These are phyloP conservation scores for Halesus radiatus DNA, from an alignment of 1,140 invertebrate genomes.

Conservation along the genomic window DNA sequence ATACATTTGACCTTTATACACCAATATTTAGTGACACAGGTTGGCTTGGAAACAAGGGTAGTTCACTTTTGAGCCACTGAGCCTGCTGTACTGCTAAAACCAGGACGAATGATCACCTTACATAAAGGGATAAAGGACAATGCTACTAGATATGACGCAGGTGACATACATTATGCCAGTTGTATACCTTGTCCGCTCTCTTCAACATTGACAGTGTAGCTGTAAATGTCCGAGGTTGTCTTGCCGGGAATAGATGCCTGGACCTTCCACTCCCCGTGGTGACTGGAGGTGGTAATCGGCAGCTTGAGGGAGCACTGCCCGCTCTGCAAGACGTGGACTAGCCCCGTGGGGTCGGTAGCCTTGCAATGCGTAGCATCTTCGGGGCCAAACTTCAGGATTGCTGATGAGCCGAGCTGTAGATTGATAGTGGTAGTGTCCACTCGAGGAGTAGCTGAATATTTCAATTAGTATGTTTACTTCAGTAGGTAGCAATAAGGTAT, in stretches of 20 bases:
- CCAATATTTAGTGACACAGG: no score
- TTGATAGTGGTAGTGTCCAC: neutral
- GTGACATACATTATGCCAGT: no score
- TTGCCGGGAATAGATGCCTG: slow-evolving; percentile 30
- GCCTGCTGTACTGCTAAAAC: no score
- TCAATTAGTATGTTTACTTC: no score
- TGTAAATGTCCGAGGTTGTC: slow-evolving; percentile 21
- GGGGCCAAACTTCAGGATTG: slow-evolving; percentile 40
- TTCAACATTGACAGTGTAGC: slow-evolving; percentile 32
- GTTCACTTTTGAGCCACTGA: no score
- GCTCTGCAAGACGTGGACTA: neutral
- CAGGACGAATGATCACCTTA: no score
- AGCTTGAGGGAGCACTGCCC: slow-evolving; percentile 41
- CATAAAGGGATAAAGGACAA: no score
- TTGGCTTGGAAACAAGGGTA: no score
- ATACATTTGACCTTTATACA: no score
- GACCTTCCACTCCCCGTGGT: slow-evolving; percentile 45
- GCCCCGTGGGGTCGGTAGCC: slow-evolving; percentile 30
- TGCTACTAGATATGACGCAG: no score
- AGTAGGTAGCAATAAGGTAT: no score
- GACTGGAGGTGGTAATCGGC: neutral
- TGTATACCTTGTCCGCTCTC: neutral
- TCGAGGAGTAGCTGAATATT: neutral
- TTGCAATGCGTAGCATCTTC: slow-evolving; percentile 40
- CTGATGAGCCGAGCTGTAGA: slow-evolving; percentile 3